Percentiles rank a stretch among this genome's conserved stretches.
phyloP scores from a whole-genome alignment of 2,888 invertebrate genomes.

The Ceraclea dissimilis region DNA sequence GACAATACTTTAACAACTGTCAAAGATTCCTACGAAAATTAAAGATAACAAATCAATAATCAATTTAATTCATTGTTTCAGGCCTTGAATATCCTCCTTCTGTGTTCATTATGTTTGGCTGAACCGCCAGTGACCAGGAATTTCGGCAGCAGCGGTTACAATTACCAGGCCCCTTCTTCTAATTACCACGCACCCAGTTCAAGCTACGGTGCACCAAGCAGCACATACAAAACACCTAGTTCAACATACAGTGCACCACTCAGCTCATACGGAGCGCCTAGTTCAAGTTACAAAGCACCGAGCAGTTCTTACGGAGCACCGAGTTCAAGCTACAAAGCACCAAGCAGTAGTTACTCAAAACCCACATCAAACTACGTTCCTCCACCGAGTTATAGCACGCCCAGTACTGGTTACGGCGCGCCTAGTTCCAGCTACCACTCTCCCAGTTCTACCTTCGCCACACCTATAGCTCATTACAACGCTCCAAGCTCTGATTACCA shows the following conservation, averaged over 20 bases:
- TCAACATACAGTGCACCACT: conserved; percentile 8
- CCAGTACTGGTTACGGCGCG: conserved; percentile 30
- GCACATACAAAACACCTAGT: conserved; percentile 13
- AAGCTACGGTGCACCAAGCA: conserved; percentile 10
- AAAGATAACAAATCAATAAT: too few species aligned
- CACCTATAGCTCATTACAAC: conserved; percentile 27
- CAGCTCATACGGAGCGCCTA: conserved; percentile 10
- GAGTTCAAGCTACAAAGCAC: conserved; percentile 13
- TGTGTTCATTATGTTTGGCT: conserved; percentile 14
- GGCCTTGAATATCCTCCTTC: conserved; percentile 11
- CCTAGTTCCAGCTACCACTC: conserved; percentile 20
- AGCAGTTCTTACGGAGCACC: conserved; percentile 37
- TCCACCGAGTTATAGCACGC: conserved; percentile 17
- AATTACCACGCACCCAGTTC: conserved; percentile 14
- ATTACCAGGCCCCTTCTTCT: conserved; percentile 13
- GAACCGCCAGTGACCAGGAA: conserved; percentile 22
- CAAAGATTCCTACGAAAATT: too few species aligned
- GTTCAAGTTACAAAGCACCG: conserved; percentile 29
- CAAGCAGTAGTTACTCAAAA: conserved; percentile 13
- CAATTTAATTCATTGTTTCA: conserved; percentile 9
- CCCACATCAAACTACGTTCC: conserved; percentile 10
- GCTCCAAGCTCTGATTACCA: conserved; percentile 14
- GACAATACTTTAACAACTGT: too few species aligned
- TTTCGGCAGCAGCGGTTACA: conserved; percentile 22
- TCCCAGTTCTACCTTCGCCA: conserved; percentile 18